These are phyloP conservation scores for Mycteria americana DNA, from an alignment of 2,797 vertebrate species.

Conservation along the genomic window DNA sequence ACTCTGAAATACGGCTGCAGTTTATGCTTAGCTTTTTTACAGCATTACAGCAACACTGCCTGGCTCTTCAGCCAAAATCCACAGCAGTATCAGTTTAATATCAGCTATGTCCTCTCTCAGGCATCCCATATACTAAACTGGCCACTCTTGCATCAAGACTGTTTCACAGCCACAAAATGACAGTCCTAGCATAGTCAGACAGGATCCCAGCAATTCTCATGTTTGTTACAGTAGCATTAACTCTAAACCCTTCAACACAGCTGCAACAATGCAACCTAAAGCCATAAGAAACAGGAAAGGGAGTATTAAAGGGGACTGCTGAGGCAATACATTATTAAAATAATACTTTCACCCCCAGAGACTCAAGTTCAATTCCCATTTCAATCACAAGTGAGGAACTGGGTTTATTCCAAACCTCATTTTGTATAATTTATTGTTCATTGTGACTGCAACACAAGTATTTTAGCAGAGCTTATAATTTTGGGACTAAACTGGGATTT, in stretches of 20 bases:
- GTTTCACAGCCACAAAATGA: background rate
- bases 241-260: background rate
- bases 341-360: background rate
- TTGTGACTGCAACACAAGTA: background rate
- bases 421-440: background rate
- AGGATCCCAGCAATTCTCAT: background rate
- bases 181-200: background rate
- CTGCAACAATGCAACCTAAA: background rate
- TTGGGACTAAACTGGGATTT: background rate
- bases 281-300: background rate
- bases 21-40: background rate
- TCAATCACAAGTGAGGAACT: conserved; percentile 10
- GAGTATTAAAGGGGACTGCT: background rate
- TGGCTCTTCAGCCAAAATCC: conserved; percentile 16
- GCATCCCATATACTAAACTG: background rate
- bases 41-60: background rate
- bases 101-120: background rate
- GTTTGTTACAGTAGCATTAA: background rate
- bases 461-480: background rate
- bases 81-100: background rate
- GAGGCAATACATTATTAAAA: conserved; percentile 41
- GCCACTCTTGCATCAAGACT: background rate
- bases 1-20: background rate
- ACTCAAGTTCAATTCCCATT: background rate
- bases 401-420: conserved; percentile 37